Base-by-base conservation (phyloP, 2,113 vertebrate species). In the Nesogale talazaci region DNA sequence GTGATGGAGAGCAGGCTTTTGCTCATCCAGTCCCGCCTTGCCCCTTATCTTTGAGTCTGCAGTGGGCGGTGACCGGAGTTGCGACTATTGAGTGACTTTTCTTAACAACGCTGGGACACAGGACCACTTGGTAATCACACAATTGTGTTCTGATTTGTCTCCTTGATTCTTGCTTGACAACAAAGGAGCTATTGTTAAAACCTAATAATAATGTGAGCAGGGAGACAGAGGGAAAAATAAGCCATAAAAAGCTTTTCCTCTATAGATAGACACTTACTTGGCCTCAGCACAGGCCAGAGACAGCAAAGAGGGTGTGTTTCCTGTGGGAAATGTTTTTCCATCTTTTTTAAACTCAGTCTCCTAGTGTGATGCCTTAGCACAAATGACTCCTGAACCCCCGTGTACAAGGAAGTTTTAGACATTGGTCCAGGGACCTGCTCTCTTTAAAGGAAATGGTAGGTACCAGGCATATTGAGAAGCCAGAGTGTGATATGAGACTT, bases 131-230 rank as follows among this genome's bases (percentile, higher is more conserved):
- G 94, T 97, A 96, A 98, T 98, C 98, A 97, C 98, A 98, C 98
- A 86, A 98, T 98, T 98, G 98, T 98, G 94, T 97, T 0, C 34
- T 0, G 87, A 96, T 81, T 97, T 91, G 87, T 87, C 94, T 98
- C 94, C 96, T 96, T 86, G 95, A 83, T 95, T 95, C 96, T 92
- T 95, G 91, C 88, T 52, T 1, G 46, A 15, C 82, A 97, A 98
- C 96, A 98, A 97, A 98, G 96, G 96, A 92, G 52, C 95, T 95
- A 98, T 98, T 98, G 98, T 98, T 95, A 57, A 72, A 96, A 86
- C 79, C 90, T 94, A 97, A 96, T 97, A 97, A 96, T 85, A 93
- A 96, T 96, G 86, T 96, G 95, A 96, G 85, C 67, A 74, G 36
- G 67, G 76, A 90, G 97, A 94, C 92, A 1, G 34, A 20, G 16